Conservation (phyloP, 2,888 invertebrate genomes). For the Trichacis sp. region DNA sequence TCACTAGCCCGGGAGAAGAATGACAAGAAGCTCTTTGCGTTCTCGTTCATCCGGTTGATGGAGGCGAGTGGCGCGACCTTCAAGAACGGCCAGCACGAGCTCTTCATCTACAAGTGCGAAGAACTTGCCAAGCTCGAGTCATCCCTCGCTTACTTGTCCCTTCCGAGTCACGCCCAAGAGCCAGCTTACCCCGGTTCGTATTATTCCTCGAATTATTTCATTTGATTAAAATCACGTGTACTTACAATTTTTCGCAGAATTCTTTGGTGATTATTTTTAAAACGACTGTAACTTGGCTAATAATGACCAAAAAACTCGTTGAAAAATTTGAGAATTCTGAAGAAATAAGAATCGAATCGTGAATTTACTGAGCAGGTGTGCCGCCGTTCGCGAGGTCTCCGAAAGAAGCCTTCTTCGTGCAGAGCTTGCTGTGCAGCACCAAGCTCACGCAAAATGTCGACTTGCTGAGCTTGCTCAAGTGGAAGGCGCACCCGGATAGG, state of each 20-base stretch:
- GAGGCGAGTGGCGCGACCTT: slow-evolving; percentile 91
- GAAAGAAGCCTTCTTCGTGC: slow-evolving; percentile 86
- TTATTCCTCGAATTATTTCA: too few relatives aligned
- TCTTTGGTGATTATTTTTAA: too few relatives aligned
- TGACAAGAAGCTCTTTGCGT: slow-evolving; percentile 91
- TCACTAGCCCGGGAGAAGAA: slow-evolving; percentile 85
- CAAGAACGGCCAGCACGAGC: slow-evolving; percentile 87
- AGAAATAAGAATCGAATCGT: too few relatives aligned
- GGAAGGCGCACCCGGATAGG: slow-evolving; percentile 90
- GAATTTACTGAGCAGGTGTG: too few relatives aligned
- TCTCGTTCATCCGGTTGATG: slow-evolving; percentile 91
- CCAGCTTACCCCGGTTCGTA: too few relatives aligned
- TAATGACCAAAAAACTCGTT: too few relatives aligned
- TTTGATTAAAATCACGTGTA: too few relatives aligned
- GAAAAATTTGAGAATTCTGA: too few relatives aligned
- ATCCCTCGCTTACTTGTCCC: slow-evolving; percentile 70
- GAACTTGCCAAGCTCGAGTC: slow-evolving; percentile 79
- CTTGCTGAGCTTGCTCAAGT: slow-evolving; percentile 87
- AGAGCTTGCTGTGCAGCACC: slow-evolving; percentile 92
- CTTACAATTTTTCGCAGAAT: too few relatives aligned
- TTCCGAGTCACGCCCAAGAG: too few relatives aligned
- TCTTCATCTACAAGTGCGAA: slow-evolving; percentile 95
- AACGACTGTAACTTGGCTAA: too few relatives aligned
- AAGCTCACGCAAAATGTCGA: slow-evolving; percentile 96
- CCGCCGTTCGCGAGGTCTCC: slow-evolving; percentile 80